A percentile compares a stretch with the other conserved stretches of the same genome.
phyloP scores from a whole-genome alignment of 2,888 invertebrate species.

The Diplolepis rosae region DNA sequence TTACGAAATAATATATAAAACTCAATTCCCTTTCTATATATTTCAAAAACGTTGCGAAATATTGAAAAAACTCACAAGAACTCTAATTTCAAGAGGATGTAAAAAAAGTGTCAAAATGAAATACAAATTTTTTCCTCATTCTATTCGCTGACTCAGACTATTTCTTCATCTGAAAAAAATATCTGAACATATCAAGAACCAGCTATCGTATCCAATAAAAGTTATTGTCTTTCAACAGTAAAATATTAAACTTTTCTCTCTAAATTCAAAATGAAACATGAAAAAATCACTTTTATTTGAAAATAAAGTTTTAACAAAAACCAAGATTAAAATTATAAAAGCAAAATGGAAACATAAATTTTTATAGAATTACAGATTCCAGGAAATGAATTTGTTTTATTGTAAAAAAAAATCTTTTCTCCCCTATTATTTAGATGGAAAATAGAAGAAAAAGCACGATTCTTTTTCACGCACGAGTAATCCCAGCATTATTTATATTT shows the following conservation, averaged over 20 bases:
- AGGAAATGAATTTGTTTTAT: background rate
- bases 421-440: background rate
- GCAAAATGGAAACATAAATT: background rate
- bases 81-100: too few relatives aligned
- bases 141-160: too few relatives aligned
- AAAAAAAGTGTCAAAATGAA: background rate
- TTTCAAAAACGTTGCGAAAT: too few relatives aligned
- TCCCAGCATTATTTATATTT: constrained; percentile 45
- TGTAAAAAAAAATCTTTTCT: background rate
- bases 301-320: background rate
- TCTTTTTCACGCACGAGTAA: constrained; percentile 30
- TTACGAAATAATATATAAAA: too few relatives aligned
- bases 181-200: too few relatives aligned
- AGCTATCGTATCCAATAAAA: background rate
- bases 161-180: too few relatives aligned
- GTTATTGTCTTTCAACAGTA: background rate
- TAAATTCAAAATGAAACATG: background rate
- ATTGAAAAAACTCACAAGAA: too few relatives aligned
- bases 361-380: background rate
- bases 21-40: too few relatives aligned
- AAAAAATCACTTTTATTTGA: background rate
- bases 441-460: constrained; percentile 14
- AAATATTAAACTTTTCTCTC: background rate
- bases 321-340: background rate
- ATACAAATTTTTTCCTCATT: background rate